Percentiles rank a stretch among this genome's conserved stretches.
Evolutionary conservation across 2,113 vertebrate species (phyloP).

Genomic region (Phyllostomus hastatus): DNA sequence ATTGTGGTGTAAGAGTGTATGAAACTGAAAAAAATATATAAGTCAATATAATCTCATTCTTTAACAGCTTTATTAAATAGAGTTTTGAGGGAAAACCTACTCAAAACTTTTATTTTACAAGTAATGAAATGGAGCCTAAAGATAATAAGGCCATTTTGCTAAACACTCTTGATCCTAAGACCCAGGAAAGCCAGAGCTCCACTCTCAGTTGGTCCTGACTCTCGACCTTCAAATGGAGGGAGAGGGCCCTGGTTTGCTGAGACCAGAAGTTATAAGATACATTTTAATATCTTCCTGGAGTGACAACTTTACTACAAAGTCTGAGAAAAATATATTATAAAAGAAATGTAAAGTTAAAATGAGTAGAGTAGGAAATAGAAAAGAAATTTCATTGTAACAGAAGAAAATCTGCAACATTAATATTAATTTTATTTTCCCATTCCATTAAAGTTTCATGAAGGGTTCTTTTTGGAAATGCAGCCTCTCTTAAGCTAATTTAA

Average conservation of each 20-base stretch:
- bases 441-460: background rate
- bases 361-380: background rate
- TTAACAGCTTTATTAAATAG: background rate
- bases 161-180: background rate
- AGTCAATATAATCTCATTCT: background rate
- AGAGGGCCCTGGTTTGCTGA: background rate
- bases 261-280: background rate
- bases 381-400: background rate
- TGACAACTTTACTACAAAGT: background rate
- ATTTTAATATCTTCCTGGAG: background rate
- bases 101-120: background rate
- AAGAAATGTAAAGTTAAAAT: background rate
- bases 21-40: background rate
- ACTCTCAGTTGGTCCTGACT: background rate
- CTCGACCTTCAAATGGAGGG: background rate
- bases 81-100: background rate
- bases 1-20: background rate
- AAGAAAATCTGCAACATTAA: background rate
- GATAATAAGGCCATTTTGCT: background rate
- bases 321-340: background rate
- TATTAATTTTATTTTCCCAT: background rate
- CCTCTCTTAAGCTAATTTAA: background rate
- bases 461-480: background rate
- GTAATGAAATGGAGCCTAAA: background rate
- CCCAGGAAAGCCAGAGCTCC: background rate